Conservation (phyloP, 1,140 invertebrate species). For the Drosophila melanogaster region DNA sequence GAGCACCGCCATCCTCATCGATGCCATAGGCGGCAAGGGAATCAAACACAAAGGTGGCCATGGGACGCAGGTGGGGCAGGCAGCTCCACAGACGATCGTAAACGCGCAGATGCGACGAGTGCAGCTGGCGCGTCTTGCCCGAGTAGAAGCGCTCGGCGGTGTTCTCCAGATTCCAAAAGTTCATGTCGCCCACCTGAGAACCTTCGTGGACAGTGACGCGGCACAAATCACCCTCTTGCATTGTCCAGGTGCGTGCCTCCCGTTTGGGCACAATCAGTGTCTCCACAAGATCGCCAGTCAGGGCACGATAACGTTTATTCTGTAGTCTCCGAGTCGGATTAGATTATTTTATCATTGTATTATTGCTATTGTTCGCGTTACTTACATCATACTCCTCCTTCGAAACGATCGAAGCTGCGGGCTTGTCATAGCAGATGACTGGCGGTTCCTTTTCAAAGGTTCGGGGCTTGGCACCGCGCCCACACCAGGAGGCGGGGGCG, state of each 20-base stretch:
- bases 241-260: conserved; percentile 82
- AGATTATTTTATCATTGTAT: not conserved
- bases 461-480: conserved; percentile 59
- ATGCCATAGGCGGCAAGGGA: conserved; percentile 84
- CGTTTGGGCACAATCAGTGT: conserved; percentile 82
- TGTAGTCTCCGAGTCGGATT: conserved; percentile 6
- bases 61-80: conserved; percentile 85
- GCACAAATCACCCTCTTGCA: conserved; percentile 83
- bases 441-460: conserved; percentile 62
- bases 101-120: conserved; percentile 83
- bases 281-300: conserved; percentile 70
- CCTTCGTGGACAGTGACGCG: conserved; percentile 84
- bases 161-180: conserved; percentile 85
- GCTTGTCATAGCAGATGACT: conserved; percentile 84
- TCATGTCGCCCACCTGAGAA: conserved; percentile 85
- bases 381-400: conserved; percentile 74
- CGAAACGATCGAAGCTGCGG: conserved; percentile 72
- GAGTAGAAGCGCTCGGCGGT: conserved; percentile 85
- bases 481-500: conserved; percentile 61
- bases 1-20: conserved; percentile 85
- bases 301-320: conserved; percentile 68
- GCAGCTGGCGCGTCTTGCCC: conserved; percentile 85
- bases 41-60: conserved; percentile 85
- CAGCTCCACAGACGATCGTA: conserved; percentile 85
- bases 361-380: not conserved